Percentiles rank a stretch among this genome's conserved stretches.
Evolutionary conservation across 2,797 vertebrate species (phyloP).

Genomic region (Lacerta agilis): DNA sequence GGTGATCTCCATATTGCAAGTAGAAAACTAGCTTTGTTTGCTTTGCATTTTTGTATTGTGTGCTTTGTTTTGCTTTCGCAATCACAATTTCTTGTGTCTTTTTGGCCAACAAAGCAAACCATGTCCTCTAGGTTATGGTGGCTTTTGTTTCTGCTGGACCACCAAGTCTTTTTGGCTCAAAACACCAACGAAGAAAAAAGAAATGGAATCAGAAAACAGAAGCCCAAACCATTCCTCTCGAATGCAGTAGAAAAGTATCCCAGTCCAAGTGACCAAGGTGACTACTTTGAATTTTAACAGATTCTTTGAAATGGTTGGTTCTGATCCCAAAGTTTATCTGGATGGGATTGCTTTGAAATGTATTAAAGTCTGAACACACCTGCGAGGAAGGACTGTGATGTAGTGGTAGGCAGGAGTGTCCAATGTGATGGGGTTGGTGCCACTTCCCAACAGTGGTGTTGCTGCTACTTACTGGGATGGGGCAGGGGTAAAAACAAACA

Average conservation of each 20-base stretch:
- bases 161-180: slow-evolving; percentile 80
- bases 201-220: slow-evolving; percentile 73
- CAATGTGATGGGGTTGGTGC: not conserved
- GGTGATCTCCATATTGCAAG: not conserved
- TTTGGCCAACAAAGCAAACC: slow-evolving; percentile 61
- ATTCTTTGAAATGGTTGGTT: not conserved
- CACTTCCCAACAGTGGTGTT: too few relatives aligned
- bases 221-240: slow-evolving; percentile 71
- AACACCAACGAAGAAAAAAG: slow-evolving; percentile 77
- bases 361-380: not conserved
- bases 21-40: not conserved
- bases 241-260: slow-evolving; percentile 76
- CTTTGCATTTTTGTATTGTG: too few relatives aligned
- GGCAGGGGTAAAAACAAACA: too few relatives aligned
- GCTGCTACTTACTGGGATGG: too few relatives aligned
- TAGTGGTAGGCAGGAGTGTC: too few relatives aligned
- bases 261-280: slow-evolving; percentile 83
- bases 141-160: slow-evolving; percentile 80
- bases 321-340: slow-evolving; percentile 20
- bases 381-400: not conserved
- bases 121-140: slow-evolving; percentile 77
- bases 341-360: not conserved
- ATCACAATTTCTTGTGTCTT: slow-evolving; percentile 51
- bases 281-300: slow-evolving; percentile 50
- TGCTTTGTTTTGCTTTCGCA: not conserved